Evolutionary conservation across 2,113 vertebrate species (phyloP).

Genomic region (Silurus meridionalis): DNA sequence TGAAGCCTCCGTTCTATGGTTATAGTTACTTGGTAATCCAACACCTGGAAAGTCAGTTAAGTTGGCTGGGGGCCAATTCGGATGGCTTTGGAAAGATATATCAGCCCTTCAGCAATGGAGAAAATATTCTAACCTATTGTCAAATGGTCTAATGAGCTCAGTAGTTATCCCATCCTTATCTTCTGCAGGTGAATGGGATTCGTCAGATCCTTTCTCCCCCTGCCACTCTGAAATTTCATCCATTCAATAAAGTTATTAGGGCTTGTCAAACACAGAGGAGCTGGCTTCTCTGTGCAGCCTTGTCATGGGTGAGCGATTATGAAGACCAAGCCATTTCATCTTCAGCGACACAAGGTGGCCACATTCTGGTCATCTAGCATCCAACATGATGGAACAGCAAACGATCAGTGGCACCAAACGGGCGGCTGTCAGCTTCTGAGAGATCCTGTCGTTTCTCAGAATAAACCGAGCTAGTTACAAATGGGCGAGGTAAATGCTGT

Average conservation of each 20-base stretch:
- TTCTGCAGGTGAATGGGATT: background rate
- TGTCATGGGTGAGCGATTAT: conserved; percentile 50
- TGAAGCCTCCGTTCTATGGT: conserved; percentile 11
- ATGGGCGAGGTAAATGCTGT: conserved; percentile 49
- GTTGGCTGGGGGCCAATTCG: conserved; percentile 30
- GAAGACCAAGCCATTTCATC: conserved; percentile 45
- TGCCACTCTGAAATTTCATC: conserved; percentile 22
- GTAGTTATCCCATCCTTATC: background rate
- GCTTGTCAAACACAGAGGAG: conserved; percentile 37
- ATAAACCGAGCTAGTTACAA: conserved; percentile 46
- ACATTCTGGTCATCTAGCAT: conserved; percentile 31
- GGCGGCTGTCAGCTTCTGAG: conserved; percentile 36
- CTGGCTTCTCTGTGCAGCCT: conserved; percentile 41
- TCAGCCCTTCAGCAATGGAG: conserved; percentile 19
- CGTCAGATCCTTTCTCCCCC: conserved; percentile 1
- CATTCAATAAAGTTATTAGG: conserved; percentile 47
- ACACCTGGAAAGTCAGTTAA: background rate
- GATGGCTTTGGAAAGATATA: conserved; percentile 6
- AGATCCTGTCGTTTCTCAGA: conserved; percentile 45
- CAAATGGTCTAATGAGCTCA: conserved; percentile 19
- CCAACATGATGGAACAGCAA: conserved; percentile 44
- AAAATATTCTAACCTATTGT: conserved; percentile 4
- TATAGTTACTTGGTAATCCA: conserved; percentile 24
- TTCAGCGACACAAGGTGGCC: conserved; percentile 39
- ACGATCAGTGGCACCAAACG: conserved; percentile 41